These are phyloP conservation scores for Paedocypris micromegethes DNA, from an alignment of 2,797 vertebrate genomes.

Conservation along the genomic window DNA sequence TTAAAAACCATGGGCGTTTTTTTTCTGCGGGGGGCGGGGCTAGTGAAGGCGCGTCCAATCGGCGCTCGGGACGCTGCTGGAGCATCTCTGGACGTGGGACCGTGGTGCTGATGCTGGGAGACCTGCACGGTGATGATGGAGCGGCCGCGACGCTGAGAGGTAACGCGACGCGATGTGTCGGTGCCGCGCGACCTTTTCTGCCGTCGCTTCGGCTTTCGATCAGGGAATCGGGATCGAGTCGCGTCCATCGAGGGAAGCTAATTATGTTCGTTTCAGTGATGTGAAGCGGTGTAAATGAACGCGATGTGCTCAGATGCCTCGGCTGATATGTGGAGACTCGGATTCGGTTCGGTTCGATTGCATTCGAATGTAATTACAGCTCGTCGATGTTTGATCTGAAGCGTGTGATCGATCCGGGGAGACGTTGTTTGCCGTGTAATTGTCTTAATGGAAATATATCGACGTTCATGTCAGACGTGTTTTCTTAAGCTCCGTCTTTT, in stretches of 20 bases:
- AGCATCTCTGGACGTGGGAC: slow-evolving; percentile 62
- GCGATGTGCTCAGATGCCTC: slow-evolving; percentile 15
- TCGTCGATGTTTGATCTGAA: background rate
- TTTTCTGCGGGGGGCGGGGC: slow-evolving; percentile 58
- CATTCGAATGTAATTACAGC: background rate
- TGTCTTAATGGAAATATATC: slow-evolving; percentile 3
- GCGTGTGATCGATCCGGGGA: background rate
- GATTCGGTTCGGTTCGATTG: background rate
- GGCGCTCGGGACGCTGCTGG: slow-evolving; percentile 65
- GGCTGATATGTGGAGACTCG: background rate
- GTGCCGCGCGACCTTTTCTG: background rate
- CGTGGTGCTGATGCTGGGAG: slow-evolving; percentile 65
- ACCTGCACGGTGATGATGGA: slow-evolving; percentile 57
- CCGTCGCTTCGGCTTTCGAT: background rate
- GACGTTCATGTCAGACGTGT: background rate
- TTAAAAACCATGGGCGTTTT: slow-evolving; percentile 43
- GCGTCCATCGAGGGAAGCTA: slow-evolving; percentile 10
- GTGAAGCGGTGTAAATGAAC: slow-evolving; percentile 12
- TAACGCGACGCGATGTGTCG: slow-evolving; percentile 39
- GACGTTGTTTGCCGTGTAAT: background rate
- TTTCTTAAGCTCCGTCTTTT: background rate
- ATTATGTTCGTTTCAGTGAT: slow-evolving; percentile 9
- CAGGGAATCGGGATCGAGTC: background rate
- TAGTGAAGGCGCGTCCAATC: slow-evolving; percentile 66
- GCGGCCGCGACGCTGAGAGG: slow-evolving; percentile 63